Evolutionary conservation across 2,113 vertebrate species (phyloP).

Genomic region (Semicossyphus pulcher): DNA sequence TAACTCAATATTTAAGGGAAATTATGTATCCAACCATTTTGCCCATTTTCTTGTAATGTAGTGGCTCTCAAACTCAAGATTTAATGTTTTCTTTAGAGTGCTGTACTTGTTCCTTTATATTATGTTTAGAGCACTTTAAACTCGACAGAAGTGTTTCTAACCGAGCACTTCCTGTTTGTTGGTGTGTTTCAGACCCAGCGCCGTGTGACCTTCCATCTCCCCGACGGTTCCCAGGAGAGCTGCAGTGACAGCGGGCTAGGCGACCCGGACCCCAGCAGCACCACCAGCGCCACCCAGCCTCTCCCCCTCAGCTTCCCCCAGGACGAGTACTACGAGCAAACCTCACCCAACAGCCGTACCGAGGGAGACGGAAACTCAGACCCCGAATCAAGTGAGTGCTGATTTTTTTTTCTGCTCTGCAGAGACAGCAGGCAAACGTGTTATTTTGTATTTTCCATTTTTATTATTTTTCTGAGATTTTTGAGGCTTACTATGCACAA

Average conservation of each 20-base stretch:
- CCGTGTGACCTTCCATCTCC: slow-evolving; percentile 96
- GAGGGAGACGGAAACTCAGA: slow-evolving; percentile 98
- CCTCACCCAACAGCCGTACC: slow-evolving; percentile 93
- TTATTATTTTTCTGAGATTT: background rate
- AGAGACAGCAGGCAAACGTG: slow-evolving; percentile 13
- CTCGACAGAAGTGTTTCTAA: background rate
- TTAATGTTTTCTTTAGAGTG: background rate
- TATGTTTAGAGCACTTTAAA: too few species aligned
- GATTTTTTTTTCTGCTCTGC: background rate
- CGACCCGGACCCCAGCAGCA: slow-evolving; percentile 86
- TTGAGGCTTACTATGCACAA: background rate
- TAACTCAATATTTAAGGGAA: background rate
- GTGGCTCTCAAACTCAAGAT: background rate
- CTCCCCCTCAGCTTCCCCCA: slow-evolving; percentile 91
- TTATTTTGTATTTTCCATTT: background rate
- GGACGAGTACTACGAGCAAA: slow-evolving; percentile 93
- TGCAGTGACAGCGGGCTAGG: slow-evolving; percentile 92
- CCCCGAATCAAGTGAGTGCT: slow-evolving; percentile 96
- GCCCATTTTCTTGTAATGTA: too few species aligned
- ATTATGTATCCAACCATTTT: background rate
- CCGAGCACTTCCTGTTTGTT: slow-evolving; percentile 26
- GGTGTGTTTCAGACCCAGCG: slow-evolving; percentile 87
- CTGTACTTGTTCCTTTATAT: too few species aligned
- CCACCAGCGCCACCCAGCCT: slow-evolving; percentile 85
- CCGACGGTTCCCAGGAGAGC: slow-evolving; percentile 96